phyloP scores from a whole-genome alignment of 2,797 vertebrate species.

The Pseudochaenichthys georgianus region DNA sequence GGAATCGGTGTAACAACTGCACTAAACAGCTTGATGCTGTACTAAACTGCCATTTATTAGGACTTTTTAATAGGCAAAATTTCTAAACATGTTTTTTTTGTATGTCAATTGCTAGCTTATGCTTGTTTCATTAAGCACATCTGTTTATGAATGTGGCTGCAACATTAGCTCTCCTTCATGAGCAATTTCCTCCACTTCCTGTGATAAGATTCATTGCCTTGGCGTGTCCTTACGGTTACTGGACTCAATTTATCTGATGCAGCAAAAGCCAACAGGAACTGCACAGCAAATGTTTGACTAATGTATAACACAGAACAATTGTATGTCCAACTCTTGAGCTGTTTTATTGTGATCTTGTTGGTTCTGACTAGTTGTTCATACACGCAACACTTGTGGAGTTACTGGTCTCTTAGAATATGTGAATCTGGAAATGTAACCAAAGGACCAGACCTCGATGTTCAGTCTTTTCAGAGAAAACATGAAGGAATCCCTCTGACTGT shows the following conservation, averaged over 20 bases:
- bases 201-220: slow-evolving; percentile 76
- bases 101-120: slow-evolving; percentile 28
- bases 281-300: slow-evolving; percentile 34
- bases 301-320: slow-evolving; percentile 29
- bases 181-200: slow-evolving; percentile 78
- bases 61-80: slow-evolving; percentile 18
- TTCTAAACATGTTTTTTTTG: slow-evolving; percentile 18
- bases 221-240: slow-evolving; percentile 54
- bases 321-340: slow-evolving; percentile 14
- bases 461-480: slow-evolving; percentile 47
- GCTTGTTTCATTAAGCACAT: slow-evolving; percentile 53
- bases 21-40: slow-evolving; percentile 22
- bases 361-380: slow-evolving; percentile 22
- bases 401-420: slow-evolving; percentile 41
- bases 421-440: slow-evolving; percentile 47
- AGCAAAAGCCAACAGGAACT: slow-evolving; percentile 55
- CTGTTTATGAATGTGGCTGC: slow-evolving; percentile 58
- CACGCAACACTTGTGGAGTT: slow-evolving; percentile 47
- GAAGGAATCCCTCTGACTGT: slow-evolving; percentile 52
- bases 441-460: slow-evolving; percentile 44
- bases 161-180: slow-evolving; percentile 71
- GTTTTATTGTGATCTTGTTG: slow-evolving; percentile 38
- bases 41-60: slow-evolving; percentile 23
- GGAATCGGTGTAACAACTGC: slow-evolving; percentile 35
- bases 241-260: slow-evolving; percentile 73